Evolutionary conservation across 2,113 vertebrate species (phyloP).

Genomic region (Tychaedon coryphoeus): DNA sequence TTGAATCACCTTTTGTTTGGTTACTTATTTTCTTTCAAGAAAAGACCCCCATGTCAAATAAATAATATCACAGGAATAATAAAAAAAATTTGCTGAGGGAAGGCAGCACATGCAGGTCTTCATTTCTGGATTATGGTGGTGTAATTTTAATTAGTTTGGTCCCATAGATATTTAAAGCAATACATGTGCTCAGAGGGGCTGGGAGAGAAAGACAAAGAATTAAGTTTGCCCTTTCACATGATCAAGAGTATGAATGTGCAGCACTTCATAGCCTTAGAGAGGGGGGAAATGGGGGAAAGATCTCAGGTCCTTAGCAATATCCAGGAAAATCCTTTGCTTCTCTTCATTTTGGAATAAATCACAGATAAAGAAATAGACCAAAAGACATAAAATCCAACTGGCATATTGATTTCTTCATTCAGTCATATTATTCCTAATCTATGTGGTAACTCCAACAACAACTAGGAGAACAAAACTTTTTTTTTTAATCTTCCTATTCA

Average conservation of each 20-base stretch:
- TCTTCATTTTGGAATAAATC: neutral
- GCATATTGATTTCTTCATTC: neutral
- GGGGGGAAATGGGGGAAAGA: accelerated
- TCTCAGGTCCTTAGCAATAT: neutral
- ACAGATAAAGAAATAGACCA: neutral
- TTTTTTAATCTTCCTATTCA: neutral
- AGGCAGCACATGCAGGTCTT: neutral
- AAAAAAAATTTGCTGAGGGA: neutral
- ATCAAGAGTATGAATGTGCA: neutral
- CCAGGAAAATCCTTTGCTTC: neutral
- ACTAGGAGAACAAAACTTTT: neutral
- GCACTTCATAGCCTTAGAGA: neutral
- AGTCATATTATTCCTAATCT: neutral
- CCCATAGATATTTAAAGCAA: neutral
- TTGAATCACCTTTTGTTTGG: neutral
- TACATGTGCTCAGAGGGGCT: neutral
- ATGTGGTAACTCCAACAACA: neutral
- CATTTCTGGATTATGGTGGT: neutral
- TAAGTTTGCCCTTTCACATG: neutral
- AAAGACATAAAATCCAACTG: neutral
- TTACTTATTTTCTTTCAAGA: neutral
- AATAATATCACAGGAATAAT: neutral
- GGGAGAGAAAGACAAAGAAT: neutral
- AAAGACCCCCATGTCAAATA: neutral
- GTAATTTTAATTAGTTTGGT: neutral